phyloP scores from a whole-genome alignment of 92 coral and sea anemone species.

The Siderastrea radians region DNA sequence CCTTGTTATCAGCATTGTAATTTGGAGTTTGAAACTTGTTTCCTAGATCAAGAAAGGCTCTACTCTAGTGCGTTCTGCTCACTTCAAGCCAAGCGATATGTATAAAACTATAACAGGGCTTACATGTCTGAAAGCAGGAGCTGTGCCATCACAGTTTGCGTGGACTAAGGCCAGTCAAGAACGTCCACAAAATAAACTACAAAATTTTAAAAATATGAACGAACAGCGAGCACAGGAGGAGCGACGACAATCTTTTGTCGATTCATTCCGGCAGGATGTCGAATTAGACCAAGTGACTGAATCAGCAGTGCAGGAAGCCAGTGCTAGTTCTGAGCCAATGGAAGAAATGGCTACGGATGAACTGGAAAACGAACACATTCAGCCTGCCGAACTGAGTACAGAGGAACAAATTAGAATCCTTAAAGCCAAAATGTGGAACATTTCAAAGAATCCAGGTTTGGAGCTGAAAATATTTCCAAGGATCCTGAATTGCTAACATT shows the following conservation, averaged over 20 bases:
- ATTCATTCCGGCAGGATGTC: slow-evolving; percentile 49
- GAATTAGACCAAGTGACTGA: slow-evolving; percentile 44
- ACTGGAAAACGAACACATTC: slow-evolving; percentile 22
- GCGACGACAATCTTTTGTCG: slow-evolving; percentile 38
- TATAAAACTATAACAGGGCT: slow-evolving; percentile 32
- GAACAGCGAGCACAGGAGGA: slow-evolving; percentile 25
- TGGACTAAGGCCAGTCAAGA: slow-evolving; percentile 50
- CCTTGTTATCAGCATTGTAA: slow-evolving; percentile 10
- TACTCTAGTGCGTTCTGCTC: slow-evolving; percentile 42
- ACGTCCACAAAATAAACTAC: slow-evolving; percentile 45
- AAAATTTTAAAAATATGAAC: slow-evolving; percentile 23
- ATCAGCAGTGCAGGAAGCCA: slow-evolving; percentile 47
- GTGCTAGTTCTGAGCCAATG: slow-evolving; percentile 32
- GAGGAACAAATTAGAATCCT: slow-evolving; percentile 39
- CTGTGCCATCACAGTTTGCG: slow-evolving; percentile 55
- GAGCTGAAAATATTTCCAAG: slow-evolving; percentile 53
- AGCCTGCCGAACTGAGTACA: slow-evolving; percentile 18
- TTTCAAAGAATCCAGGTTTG: slow-evolving; percentile 37
- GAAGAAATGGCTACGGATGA: slow-evolving; percentile 16
- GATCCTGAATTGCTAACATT: slow-evolving; percentile 48
- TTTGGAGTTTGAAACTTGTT: slow-evolving; percentile 19
- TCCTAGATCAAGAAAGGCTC: slow-evolving; percentile 15
- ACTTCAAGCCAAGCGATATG: slow-evolving; percentile 52
- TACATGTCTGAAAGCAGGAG: slow-evolving; percentile 52
- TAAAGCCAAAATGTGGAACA: slow-evolving; percentile 35